Conservation (phyloP, 2,888 invertebrate species). For the Cantharis rufa region DNA sequence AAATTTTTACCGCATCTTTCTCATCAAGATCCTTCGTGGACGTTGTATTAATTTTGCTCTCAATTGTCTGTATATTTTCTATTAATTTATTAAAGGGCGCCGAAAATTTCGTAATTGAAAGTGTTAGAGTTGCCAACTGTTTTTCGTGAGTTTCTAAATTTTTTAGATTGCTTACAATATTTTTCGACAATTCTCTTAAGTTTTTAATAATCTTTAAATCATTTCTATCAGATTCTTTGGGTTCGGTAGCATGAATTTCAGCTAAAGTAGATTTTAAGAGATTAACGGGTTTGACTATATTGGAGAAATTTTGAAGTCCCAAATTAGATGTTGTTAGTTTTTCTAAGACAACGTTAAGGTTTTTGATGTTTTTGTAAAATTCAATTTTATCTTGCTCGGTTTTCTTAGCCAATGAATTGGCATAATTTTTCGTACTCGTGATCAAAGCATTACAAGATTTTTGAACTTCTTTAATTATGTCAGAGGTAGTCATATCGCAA, state of each 20-base stretch:
- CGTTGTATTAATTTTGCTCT: background rate
- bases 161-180: background rate
- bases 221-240: background rate
- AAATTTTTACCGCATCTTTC: background rate
- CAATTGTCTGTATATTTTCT: background rate
- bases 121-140: background rate
- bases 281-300: background rate
- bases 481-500: background rate
- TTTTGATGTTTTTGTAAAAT: background rate
- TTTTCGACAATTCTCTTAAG: background rate
- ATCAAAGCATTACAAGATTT: background rate
- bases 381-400: background rate
- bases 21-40: background rate
- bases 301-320: background rate
- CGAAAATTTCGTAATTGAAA: background rate
- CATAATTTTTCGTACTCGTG: background rate
- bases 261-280: background rate
- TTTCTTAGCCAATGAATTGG: background rate
- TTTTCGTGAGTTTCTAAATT: background rate
- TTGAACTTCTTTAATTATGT: background rate
- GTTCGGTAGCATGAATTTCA: background rate
- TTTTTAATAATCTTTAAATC: background rate
- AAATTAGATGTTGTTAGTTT: background rate
- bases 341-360: background rate
- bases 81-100: background rate